phyloP scores from a whole-genome alignment of 2,888 invertebrate species.

The Drosophila mimica region DNA sequence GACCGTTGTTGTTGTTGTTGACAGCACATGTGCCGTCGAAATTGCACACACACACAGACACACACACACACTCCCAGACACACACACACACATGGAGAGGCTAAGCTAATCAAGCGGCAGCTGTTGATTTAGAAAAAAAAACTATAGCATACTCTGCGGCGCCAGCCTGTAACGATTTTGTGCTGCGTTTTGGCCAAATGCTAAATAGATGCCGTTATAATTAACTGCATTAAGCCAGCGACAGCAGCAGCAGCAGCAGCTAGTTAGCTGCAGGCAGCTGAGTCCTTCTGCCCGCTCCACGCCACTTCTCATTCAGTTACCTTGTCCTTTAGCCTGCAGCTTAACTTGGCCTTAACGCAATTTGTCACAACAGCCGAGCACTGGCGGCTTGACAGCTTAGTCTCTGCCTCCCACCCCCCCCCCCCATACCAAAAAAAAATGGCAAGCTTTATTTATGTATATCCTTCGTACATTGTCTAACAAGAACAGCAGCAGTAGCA shows the following conservation, averaged over 20 bases:
- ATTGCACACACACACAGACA: conserved; percentile 40
- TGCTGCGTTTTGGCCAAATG: conserved; percentile 38
- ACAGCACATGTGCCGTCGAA: conserved; percentile 66
- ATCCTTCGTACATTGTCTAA: conserved; percentile 38
- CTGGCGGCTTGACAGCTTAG: conserved; percentile 41
- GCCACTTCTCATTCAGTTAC: not conserved
- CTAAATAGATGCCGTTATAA: conserved; percentile 71
- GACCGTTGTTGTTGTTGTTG: conserved; percentile 24
- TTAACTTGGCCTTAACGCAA: conserved; percentile 75
- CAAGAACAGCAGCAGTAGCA: conserved; percentile 16
- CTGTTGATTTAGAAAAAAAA: conserved; percentile 41
- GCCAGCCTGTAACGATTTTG: conserved; percentile 34
- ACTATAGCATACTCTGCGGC: conserved; percentile 45
- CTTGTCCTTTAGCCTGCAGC: conserved; percentile 55
- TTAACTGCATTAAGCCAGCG: conserved; percentile 68
- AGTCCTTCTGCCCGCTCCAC: conserved; percentile 2
- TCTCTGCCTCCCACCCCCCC: conserved; percentile 5
- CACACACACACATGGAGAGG: not conserved
- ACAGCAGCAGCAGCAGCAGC: conserved; percentile 17
- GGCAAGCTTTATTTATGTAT: conserved; percentile 42
- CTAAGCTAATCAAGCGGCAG: conserved; percentile 69
- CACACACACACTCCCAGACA: conserved; percentile 11
- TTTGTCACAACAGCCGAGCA: conserved; percentile 66
- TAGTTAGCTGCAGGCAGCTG: conserved; percentile 26
- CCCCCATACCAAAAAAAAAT: not conserved